Evolutionary conservation across 2,797 vertebrate genomes (phyloP), one percentile per base, ranked within the genome.

Genomic region (Huso huso): DNA sequence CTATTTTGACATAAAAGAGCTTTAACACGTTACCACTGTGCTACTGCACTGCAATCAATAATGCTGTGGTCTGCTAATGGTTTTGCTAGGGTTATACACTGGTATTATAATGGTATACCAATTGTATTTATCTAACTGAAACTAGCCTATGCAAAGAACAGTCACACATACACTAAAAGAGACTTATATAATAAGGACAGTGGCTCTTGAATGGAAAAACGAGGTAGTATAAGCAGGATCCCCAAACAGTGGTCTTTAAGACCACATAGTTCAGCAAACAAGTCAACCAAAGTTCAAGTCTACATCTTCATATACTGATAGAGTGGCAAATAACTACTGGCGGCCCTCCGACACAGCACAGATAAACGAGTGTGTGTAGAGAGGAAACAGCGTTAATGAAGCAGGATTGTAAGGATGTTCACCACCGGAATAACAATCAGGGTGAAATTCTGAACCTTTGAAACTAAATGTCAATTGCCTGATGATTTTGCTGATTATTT

Each of bases 331-430:
- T 66, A 66, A 63, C 52, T 48, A 11, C 51, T 51, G 64, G 51
- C 51, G 11, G 63, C 10, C 64, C 10, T 37, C n/a, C 11, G 60
- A 37, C 8, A 8, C 6, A 61, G 48, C 48, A 4, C 15, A 58
- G 69, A 66, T 52, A 70, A 70, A 70, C n/a, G 65, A 55, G 51
- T 18, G 49, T 37, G 51, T 48, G 52, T 49, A 4, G 51, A n/a
- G 51, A 65, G 64, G n/a, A 62, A 70, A 63, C 63, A 52, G 55
- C 64, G 53, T 70, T 66, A 70, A 70, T 70, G 48, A 66, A 37
- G 64, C 15, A 52, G 60, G 61, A 62, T 55, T 69, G 58, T 63
- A 57, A 70, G 60, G 50, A 62, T 52, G 7, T 9, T 59, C 65
- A 63, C 69, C 58, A 10, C 52, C 37, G 6, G 69, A 70, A 70